Percentiles rank a stretch among this genome's conserved stretches.
These are phyloP conservation scores for Luehdorfia chinensis DNA, from an alignment of 1,140 invertebrate genomes.

Conservation along the genomic window DNA sequence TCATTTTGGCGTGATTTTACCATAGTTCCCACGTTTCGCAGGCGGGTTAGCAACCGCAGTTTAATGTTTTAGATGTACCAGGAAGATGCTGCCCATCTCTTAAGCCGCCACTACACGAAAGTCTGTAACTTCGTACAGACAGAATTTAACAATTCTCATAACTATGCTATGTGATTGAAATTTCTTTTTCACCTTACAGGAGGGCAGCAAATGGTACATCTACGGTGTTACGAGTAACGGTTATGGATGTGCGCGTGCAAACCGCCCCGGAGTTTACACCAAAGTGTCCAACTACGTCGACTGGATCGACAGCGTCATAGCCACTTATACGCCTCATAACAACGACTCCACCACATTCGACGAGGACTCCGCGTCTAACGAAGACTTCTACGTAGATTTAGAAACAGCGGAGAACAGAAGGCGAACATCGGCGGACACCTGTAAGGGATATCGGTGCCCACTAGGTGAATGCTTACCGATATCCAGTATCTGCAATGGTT, in stretches of 20 bases:
- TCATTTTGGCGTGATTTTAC: too few relatives aligned
- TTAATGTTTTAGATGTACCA: too few relatives aligned
- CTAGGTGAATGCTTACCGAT: slow-evolving; percentile 85
- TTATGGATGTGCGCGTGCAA: slow-evolving; percentile 89
- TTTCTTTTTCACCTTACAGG: slow-evolving; percentile 55
- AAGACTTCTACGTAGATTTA: slow-evolving; percentile 68
- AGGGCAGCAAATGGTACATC: slow-evolving; percentile 79
- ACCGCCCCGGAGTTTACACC: slow-evolving; percentile 92
- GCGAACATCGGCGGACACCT: slow-evolving; percentile 62
- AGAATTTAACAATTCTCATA: too few relatives aligned
- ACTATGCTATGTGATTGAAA: too few relatives aligned
- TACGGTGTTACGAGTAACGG: slow-evolving; percentile 92
- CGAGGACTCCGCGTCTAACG: slow-evolving; percentile 40
- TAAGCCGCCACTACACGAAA: too few relatives aligned
- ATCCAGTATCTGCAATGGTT: slow-evolving; percentile 85
- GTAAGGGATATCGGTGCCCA: slow-evolving; percentile 84
- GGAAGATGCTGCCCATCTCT: too few relatives aligned
- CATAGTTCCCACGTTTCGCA: too few relatives aligned
- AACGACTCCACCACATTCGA: slow-evolving; percentile 46
- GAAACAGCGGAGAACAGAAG: slow-evolving; percentile 67
- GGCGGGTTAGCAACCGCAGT: too few relatives aligned
- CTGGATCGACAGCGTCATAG: slow-evolving; percentile 83
- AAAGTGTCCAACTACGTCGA: slow-evolving; percentile 88
- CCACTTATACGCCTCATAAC: slow-evolving; percentile 34
- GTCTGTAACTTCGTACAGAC: too few relatives aligned